phyloP scores from a whole-genome alignment of 2,888 invertebrate genomes.

The Drepanosiphum platanoidis region DNA sequence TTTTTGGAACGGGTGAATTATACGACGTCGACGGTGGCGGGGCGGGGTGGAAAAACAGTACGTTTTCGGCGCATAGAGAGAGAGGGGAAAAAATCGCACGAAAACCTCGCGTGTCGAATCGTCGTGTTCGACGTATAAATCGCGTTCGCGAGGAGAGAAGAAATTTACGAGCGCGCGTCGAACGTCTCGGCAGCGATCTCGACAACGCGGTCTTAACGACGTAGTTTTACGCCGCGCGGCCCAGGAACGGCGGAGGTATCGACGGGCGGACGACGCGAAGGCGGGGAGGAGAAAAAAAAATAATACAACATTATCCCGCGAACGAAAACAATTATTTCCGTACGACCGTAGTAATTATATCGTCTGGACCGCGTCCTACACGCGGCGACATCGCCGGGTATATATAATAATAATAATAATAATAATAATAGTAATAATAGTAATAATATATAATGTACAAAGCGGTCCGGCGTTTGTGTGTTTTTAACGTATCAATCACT shows the following conservation, averaged over 20 bases:
- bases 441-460: not conserved
- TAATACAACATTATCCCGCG: not conserved
- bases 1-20: too few species aligned
- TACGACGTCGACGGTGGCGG: too few species aligned
- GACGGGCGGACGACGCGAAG: not conserved
- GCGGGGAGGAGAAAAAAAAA: not conserved
- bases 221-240: not conserved
- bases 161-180: too few species aligned
- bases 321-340: not conserved
- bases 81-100: too few species aligned
- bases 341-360: not conserved
- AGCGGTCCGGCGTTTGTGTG: constrained; percentile 3
- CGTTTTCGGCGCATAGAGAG: too few species aligned
- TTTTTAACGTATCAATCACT: constrained; percentile 45
- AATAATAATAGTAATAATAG: too few species aligned
- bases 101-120: too few species aligned
- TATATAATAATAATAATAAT: not conserved
- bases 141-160: too few species aligned
- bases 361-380: not conserved
- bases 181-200: too few species aligned
- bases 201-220: not conserved
- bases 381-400: not conserved
- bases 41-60: too few species aligned
- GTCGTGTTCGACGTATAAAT: too few species aligned
- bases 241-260: not conserved